Conservation (phyloP, 2,888 invertebrate genomes). For the Isotomurus palustris region DNA sequence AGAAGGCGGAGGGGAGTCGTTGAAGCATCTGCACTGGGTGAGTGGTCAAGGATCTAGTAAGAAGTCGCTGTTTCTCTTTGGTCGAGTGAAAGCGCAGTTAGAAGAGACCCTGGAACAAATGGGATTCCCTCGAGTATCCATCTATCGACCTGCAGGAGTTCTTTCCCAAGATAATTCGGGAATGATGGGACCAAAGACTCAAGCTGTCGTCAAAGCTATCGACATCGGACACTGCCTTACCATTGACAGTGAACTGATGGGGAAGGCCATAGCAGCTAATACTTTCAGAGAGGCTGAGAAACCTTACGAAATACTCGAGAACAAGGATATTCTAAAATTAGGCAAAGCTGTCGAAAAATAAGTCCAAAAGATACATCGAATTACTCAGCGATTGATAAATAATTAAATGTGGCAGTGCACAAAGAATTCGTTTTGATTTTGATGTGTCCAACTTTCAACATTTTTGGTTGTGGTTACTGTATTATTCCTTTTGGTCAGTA, state of each 20-base stretch:
- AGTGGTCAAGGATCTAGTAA: slow-evolving; percentile 51
- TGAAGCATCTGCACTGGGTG: slow-evolving; percentile 50
- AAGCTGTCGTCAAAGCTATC: slow-evolving; percentile 29
- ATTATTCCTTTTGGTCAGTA: too few relatives aligned
- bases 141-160: slow-evolving; percentile 45
- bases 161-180: slow-evolving; percentile 43
- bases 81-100: slow-evolving; percentile 51
- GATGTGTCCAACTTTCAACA: too few relatives aligned
- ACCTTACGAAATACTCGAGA: slow-evolving; percentile 47
- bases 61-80: slow-evolving; percentile 50
- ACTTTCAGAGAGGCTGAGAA: slow-evolving; percentile 18
- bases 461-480: too few relatives aligned
- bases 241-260: slow-evolving; percentile 41
- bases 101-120: slow-evolving; percentile 41
- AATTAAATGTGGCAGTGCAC: too few relatives aligned
- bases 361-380: too few relatives aligned
- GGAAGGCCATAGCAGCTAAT: slow-evolving; percentile 44
- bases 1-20: slow-evolving; percentile 16
- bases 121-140: slow-evolving; percentile 40
- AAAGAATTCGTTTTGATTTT: too few relatives aligned
- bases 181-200: slow-evolving; percentile 35
- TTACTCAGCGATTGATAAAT: too few relatives aligned
- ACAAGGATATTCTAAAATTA: too few relatives aligned
- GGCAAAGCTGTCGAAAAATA: too few relatives aligned
- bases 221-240: slow-evolving; percentile 42